Base-by-base conservation (phyloP, 2,888 invertebrate genomes). In the Steinernema scapterisci region DNA sequence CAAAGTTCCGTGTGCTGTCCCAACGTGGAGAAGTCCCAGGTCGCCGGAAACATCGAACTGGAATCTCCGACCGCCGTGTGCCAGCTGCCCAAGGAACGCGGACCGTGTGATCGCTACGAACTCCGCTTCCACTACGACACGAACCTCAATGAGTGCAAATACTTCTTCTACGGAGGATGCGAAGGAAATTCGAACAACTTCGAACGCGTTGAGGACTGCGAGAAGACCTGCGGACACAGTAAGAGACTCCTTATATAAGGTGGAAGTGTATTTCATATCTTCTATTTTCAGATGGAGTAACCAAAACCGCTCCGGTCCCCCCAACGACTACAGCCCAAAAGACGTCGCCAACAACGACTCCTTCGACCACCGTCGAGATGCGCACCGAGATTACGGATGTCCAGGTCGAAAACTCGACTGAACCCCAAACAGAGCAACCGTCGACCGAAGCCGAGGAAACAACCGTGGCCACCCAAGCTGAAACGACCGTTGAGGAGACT, bases 161-260 rank as follows among this genome's bases (percentile, higher is more conserved):
- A 87, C 76, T 87, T 87, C 83, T 86, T 87, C 82, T 87, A 81
- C 81, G 86, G 87, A 52, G 87, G 87, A 25, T 87, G 87, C 76
- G 83, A 84, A 19, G 86, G 87, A 25, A 87, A 87, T 71, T 79
- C 72, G 6, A 87, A 87, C 79, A 87, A 87, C 74, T 87, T 87
- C 75, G 83, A 81, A 70, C 70, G 73, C 19, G 77, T 84, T 38
- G 82, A 82, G 44, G 80, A 83, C 3, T 82, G 82, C 48, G 79
- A 83, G 56, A 54, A 73, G 52, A 43, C 77, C 11, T 82, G 82
- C 72, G 75, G 72, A 31, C 63, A 63, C 63, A 63, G 63, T 63
- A 73, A 73, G 63, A 72, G 43, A 5, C 11, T 70, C 70, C 25
- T 70, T 16, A 7, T 23, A n/a, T 5, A 16, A 70, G 19, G 3